Percentiles rank a stretch among this genome's conserved stretches.
phyloP scores from a whole-genome alignment of 2,888 invertebrate species.

The Agonum fuliginosum region DNA sequence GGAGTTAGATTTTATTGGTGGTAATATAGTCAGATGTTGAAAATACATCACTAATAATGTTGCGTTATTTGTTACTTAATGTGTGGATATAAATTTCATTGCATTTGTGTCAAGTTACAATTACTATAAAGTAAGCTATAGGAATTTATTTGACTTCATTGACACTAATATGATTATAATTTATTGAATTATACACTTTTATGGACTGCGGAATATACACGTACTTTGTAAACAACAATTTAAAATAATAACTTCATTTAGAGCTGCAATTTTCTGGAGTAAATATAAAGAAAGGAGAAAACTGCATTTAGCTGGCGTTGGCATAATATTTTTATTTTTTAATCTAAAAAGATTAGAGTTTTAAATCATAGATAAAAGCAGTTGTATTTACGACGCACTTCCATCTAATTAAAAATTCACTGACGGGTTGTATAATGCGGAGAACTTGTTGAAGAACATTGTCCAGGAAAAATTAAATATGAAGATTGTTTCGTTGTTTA shows the following conservation, averaged over 20 bases:
- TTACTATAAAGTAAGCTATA: conserved; percentile 9
- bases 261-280: too few species aligned
- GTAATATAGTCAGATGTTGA: conserved; percentile 3
- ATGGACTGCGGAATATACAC: neutral
- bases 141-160: neutral
- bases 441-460: conserved; percentile 29
- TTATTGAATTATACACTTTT: conserved; percentile 4
- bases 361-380: conserved; percentile 27
- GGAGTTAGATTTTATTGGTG: neutral
- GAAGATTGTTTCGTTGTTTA: conserved; percentile 57
- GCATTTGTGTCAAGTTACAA: neutral
- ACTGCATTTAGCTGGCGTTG: neutral
- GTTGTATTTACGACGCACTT: conserved; percentile 56
- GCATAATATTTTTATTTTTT: conserved; percentile 13
- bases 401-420: conserved; percentile 57
- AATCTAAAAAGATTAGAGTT: conserved; percentile 21
- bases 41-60: conserved; percentile 1
- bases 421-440: conserved; percentile 30
- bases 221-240: too few species aligned
- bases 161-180: conserved; percentile 33
- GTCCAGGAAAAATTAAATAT: conserved; percentile 53
- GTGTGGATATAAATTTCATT: conserved; percentile 23
- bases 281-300: neutral
- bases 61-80: conserved; percentile 13
- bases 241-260: too few species aligned